Conservation (phyloP, 2,113 vertebrate genomes). For the Melanocharis versteri region DNA sequence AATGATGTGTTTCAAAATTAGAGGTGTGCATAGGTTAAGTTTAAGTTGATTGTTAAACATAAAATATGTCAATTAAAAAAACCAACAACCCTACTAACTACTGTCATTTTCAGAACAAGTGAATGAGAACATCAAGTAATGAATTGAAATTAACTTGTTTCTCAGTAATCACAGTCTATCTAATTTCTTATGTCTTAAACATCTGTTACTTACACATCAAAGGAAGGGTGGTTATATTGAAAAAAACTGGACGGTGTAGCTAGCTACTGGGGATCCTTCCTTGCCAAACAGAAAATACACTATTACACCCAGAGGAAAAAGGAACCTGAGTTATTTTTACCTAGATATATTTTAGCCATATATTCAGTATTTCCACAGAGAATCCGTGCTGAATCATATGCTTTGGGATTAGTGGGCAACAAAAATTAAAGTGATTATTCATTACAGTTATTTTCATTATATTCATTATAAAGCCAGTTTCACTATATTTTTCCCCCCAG, state of each 20-base stretch:
- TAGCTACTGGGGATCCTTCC: not conserved
- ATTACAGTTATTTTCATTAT: not conserved
- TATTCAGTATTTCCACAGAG: not conserved
- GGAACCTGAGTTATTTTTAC: not conserved
- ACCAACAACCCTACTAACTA: slow-evolving; percentile 42
- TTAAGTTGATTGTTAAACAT: slow-evolving; percentile 9
- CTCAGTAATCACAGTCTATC: slow-evolving; percentile 16
- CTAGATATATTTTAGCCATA: not conserved
- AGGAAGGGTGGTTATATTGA: not conserved
- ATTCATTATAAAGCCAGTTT: not conserved
- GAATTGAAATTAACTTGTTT: slow-evolving; percentile 7
- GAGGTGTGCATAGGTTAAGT: not conserved
- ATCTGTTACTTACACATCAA: slow-evolving; percentile 20
- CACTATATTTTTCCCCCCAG: not conserved
- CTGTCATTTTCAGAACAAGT: not conserved
- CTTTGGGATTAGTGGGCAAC: not conserved
- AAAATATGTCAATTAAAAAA: slow-evolving; percentile 29
- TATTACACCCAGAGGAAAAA: not conserved
- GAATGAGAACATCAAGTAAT: slow-evolving; percentile 35
- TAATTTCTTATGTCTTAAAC: slow-evolving; percentile 30
- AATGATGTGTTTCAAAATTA: slow-evolving; percentile 55
- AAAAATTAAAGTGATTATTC: not conserved
- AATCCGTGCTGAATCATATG: not conserved
- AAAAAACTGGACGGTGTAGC: not conserved
- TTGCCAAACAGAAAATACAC: not conserved